phyloP scores from a whole-genome alignment of 2,113 vertebrate species.

The Apus apus region DNA sequence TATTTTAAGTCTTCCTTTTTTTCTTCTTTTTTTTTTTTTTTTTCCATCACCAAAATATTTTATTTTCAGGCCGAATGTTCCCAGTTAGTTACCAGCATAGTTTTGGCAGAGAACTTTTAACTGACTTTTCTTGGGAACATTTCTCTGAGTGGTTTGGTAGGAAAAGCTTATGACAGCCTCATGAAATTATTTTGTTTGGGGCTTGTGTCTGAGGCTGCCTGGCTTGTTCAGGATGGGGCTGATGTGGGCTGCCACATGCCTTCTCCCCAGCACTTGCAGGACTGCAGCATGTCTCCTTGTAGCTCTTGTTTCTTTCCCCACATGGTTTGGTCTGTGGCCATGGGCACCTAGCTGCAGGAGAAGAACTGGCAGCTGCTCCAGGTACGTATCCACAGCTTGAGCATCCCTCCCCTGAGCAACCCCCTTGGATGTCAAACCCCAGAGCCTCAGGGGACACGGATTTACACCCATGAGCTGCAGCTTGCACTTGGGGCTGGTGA shows the following conservation, averaged over 20 bases:
- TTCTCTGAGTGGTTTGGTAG: constrained; percentile 32
- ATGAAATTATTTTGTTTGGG: constrained; percentile 10
- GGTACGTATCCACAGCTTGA: not conserved
- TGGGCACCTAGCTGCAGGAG: not conserved
- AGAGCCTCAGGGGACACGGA: not conserved
- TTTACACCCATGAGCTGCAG: not conserved
- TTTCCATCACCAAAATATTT: constrained; percentile 35
- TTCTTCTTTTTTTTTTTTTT: not conserved
- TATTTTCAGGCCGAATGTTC: constrained; percentile 29
- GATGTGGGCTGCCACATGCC: not conserved
- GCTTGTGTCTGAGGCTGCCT: not conserved
- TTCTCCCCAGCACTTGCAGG: not conserved
- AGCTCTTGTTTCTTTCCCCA: not conserved
- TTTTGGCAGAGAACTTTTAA: constrained; percentile 34
- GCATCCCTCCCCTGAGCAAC: not conserved
- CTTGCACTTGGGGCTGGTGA: not conserved
- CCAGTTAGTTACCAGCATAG: constrained; percentile 44
- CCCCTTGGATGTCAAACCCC: not conserved
- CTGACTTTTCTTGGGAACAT: constrained; percentile 18
- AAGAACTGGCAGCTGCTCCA: not conserved
- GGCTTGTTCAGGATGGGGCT: not conserved
- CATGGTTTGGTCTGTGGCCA: not conserved
- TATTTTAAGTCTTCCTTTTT: not conserved
- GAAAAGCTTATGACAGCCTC: constrained; percentile 54
- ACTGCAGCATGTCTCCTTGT: not conserved